Base-by-base conservation (phyloP, 2,113 vertebrate genomes). In the Eidolon helvum region DNA sequence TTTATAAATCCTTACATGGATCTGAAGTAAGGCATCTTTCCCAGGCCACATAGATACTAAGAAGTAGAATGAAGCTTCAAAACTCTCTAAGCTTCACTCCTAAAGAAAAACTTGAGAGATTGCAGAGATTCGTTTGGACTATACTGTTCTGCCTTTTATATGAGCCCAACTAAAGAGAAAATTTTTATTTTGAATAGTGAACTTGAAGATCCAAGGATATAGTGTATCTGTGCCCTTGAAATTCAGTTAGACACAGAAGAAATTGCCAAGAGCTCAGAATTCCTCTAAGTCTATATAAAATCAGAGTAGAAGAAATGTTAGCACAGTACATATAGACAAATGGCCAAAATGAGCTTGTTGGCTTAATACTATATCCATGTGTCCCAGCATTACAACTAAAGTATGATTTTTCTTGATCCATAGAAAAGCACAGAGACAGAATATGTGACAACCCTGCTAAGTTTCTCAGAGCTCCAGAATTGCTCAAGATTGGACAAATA, bases 271-370 rank as follows among this genome's bases (percentile, higher is more conserved):
- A 68, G 19, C 15, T 2, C 10, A 38, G 57, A 45, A 7, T 61
- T 68, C 48, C 8, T 33, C 40, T 38, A 61, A 86, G 4, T 11
- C 16, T 8, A 33, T 22, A 90, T 61, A 9, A 61, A 28, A n/a
- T 30, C 40, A 55, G 7, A 82, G 59, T 48, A 66, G 45, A 53
- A 80, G 30, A 82, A 68, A n/a, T 63, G n/a, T 38, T 68, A 30
- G 0, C 33, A 2, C 7, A 19, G 1, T 28, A 15, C 1, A 1
- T 66, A 4, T 2, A 79, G 8, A 24, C 10, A 69, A 33, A 33
- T 30, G 7, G 18, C 35, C 71, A 75, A 77, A 72, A n/a, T 53
- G n/a, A 48, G 5, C n/a, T 14, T 84, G 33, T 50, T 38, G 45
- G 40, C n/a, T 8, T 79, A 33, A 15, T 15, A n/a, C 33, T 24